Evolutionary conservation across 2,113 vertebrate species (phyloP).

Genomic region (Eubucco bourcierii): DNA sequence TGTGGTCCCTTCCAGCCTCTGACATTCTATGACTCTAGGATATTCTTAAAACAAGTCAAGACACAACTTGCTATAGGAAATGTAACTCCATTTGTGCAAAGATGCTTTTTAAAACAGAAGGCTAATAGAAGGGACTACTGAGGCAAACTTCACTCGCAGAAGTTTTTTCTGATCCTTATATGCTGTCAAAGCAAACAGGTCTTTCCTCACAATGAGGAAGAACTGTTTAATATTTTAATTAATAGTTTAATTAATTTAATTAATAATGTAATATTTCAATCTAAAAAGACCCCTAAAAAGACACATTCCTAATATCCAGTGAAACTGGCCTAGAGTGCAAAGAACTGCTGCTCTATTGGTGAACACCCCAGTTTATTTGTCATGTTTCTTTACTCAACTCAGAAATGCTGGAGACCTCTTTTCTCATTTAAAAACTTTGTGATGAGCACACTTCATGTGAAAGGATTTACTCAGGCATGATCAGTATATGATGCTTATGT

Average conservation of each 20-base stretch:
- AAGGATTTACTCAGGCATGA: no score
- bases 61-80: neutral
- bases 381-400: no score
- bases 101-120: neutral
- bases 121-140: neutral
- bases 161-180: neutral
- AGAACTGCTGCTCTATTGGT: neutral
- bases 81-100: neutral
- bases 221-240: neutral
- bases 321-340: neutral
- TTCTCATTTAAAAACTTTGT: no score
- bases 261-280: neutral
- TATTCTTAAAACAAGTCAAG: neutral
- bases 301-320: neutral
- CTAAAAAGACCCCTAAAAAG: neutral
- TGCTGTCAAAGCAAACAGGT: neutral
- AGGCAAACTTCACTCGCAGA: neutral
- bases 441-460: no score
- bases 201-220: neutral
- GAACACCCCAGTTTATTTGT: neutral
- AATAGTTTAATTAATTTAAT: no score
- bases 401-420: no score
- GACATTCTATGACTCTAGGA: no score
- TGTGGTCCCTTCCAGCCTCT: no score
- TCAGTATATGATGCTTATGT: no score